Base-by-base conservation (phyloP, 2,888 invertebrate genomes). In the Cactoblastis cactorum region DNA sequence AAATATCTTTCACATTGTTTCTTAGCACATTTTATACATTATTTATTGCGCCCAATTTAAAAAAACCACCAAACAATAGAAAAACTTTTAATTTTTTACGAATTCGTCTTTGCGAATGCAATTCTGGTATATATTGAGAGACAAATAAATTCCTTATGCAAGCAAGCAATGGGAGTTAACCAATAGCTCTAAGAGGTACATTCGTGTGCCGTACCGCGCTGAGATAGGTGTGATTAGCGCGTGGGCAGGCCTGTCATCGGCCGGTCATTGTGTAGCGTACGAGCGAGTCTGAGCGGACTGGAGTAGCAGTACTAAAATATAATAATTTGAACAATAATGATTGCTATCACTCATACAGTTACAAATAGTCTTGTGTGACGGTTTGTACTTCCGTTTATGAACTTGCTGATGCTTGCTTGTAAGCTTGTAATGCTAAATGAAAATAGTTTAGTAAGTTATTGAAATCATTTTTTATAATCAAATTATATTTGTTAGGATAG, bases 221-320 rank as follows among this genome's bases (percentile, higher is more conserved):
- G 65, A 77, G 80, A 83, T 83, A 84, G 80, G 80, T 83, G 81
- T 84, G 85, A 85, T 87, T 85, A 86, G 84, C 75, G 84, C 84
- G 88, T 85, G 87, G 86, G 88, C 80, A 68, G 80, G 64, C 71
- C 82, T 87, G 87, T 88, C 87, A 82, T 83, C 87, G 80, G 65
- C 53, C 64, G 81, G 83, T 83, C 85, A 83, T 83, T 84, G 86
- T 80, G 76, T 77, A 65, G 57, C 12, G 45, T 47, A 24, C 24
- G 64, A 57, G 65, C 62, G 62, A 77, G 77, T 14, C 63, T 58
- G 52, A 54, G 65, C 62, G 57, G 61, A 62, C 62, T 73, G 75
- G 78, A 77, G 59, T 53, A 61, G 71, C 62, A 43, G 15, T 73
- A 61, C 12, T 67, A 61, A 37, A 43, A 28, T 32, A 28, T 28